Evolutionary conservation across 2,797 vertebrate species (phyloP), one percentile per base, ranked within the genome.

Genomic region (Vespertilio murinus): DNA sequence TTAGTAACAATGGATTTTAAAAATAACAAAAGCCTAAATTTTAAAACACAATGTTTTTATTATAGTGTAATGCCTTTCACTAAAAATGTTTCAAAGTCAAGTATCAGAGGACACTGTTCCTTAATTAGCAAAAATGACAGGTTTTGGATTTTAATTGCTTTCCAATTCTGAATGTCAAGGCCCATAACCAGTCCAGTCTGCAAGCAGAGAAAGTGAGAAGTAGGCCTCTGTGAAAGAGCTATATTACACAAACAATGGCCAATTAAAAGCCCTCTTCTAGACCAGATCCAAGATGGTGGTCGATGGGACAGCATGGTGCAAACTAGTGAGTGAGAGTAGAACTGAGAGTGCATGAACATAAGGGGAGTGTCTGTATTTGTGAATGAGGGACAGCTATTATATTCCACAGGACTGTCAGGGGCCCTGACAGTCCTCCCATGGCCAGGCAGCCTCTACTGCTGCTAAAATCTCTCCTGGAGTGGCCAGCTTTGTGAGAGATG

Each of bases 41-140:
- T 84, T 52, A 84, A 79, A 94, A 69, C 25, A 69, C 47, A 49
- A 2, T 56, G 35, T 47, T 61, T 64, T 93, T 67, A 87, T 74
- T 59, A n/a, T 42, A 38, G 20, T 69, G 18, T 69, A 73, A 42
- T 93, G 11, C 17, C 33, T 90, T 92, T 90, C 80, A 79, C 47
- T 47, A 79, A 75, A 95, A 90, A 64, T 49, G 28, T 22, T 84
- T 90, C 80, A 49, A 70, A 82, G 38, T 64, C 59, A 30, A 88
- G 22, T 38, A 40, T 14, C 70, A 49, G 40, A 79, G 28, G 47
- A 54, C 35, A 79, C 4, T 71, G 38, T 2, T 28, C 47, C 90
- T 88, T 71, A 90, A 74, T 80, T 40, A 90, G 56, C 6, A 77
- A 61, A 91, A 40, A 0, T 82, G 67, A 73, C 22, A 83, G 65